Evolutionary conservation across 2,888 invertebrate genomes (phyloP).

Genomic region (Eurytoma adleriae): DNA sequence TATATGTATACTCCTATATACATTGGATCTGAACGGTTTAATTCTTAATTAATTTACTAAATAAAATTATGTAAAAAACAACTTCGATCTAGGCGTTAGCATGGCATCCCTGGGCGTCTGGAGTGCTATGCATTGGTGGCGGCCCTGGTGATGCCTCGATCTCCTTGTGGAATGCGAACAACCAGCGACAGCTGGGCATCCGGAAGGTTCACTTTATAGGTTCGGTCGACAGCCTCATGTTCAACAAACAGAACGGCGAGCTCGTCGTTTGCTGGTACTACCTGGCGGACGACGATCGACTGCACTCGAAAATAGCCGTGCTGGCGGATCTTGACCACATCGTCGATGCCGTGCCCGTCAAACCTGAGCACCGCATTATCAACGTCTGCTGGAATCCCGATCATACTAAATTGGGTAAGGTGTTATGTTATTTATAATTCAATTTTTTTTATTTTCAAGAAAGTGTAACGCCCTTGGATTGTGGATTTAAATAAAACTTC

Average conservation of each 20-base stretch:
- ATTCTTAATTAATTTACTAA: too few species aligned
- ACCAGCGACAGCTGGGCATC: constrained; percentile 58
- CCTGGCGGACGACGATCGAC: constrained; percentile 49
- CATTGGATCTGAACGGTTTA: too few species aligned
- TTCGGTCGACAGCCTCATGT: constrained; percentile 63
- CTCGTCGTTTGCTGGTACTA: constrained; percentile 69
- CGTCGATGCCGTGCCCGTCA: constrained; percentile 65
- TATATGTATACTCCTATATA: too few species aligned
- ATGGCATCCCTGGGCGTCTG: constrained; percentile 69
- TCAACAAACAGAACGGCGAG: constrained; percentile 70
- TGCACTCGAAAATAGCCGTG: constrained; percentile 61
- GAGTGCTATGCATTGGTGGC: constrained; percentile 68
- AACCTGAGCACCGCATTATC: constrained; percentile 50
- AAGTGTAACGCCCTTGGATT: too few species aligned
- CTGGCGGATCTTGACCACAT: constrained; percentile 65
- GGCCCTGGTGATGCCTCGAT: constrained; percentile 62
- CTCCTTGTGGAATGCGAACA: constrained; percentile 67
- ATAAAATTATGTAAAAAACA: too few species aligned
- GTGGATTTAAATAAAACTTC: too few species aligned
- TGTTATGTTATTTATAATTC: too few species aligned
- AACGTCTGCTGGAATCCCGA: constrained; percentile 65
- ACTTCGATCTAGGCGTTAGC: constrained; percentile 62
- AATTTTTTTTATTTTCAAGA: too few species aligned
- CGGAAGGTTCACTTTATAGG: constrained; percentile 60
- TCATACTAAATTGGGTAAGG: constrained; percentile 65